Evolutionary conservation across 1,140 invertebrate species (phyloP).

Genomic region (Bursaphelenchus mucronatus): DNA sequence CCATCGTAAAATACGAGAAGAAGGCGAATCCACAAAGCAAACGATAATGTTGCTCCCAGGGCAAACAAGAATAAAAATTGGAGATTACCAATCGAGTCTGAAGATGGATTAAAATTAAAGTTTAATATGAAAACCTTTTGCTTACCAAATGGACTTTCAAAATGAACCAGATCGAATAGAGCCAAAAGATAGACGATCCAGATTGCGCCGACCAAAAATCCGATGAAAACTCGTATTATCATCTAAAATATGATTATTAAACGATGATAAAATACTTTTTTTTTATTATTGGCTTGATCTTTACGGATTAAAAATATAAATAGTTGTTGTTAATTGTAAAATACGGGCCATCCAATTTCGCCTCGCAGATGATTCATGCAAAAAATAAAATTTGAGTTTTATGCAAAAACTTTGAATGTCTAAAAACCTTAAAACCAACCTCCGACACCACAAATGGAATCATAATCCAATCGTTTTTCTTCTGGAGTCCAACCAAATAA

Average conservation of each 20-base stretch:
- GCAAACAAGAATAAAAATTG: conserved; percentile 24
- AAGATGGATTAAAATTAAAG: conserved; percentile 3
- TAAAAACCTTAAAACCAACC: conserved; percentile 2
- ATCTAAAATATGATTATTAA: conserved; percentile 20
- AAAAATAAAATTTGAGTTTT: too few relatives aligned
- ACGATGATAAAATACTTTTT: too few relatives aligned
- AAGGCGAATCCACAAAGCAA: conserved; percentile 19
- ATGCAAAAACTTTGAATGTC: too few relatives aligned
- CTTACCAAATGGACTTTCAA: conserved; percentile 30
- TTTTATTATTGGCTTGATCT: too few relatives aligned
- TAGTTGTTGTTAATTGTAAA: too few relatives aligned
- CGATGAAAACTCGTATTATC: conserved; percentile 18
- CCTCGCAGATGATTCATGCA: too few relatives aligned
- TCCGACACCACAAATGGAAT: conserved; percentile 17
- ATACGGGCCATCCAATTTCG: too few relatives aligned
- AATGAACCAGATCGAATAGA: conserved; percentile 23
- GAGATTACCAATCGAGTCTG: conserved; percentile 8
- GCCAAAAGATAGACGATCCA: conserved; percentile 26
- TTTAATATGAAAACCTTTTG: conserved; percentile 22
- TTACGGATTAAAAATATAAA: too few relatives aligned
- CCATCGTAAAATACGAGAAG: conserved; percentile 27
- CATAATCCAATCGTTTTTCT: conserved; percentile 8
- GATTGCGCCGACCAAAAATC: conserved; percentile 9
- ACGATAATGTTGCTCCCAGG: conserved; percentile 6
- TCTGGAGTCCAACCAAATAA: conserved; percentile 9